A percentile compares a stretch with the other conserved stretches of the same genome.
Evolutionary conservation across 2,888 invertebrate species (phyloP).

Genomic region (Coelopa pilipes): DNA sequence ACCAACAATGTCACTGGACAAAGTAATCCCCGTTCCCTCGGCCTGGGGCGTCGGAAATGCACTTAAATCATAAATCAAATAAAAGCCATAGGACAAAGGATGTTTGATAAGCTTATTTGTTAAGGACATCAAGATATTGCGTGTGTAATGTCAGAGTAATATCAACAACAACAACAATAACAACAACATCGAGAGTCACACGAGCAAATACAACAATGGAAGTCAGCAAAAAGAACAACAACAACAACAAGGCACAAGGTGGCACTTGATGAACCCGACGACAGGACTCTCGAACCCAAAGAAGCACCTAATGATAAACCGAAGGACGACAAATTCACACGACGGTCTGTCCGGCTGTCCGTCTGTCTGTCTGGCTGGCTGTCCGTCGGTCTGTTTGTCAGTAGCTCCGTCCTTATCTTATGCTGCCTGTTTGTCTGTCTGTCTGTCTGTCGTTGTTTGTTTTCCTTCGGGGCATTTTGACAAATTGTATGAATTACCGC

Average conservation of each 20-base stretch:
- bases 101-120: slow-evolving; percentile 26
- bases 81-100: slow-evolving; percentile 26
- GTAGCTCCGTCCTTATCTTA: too few relatives aligned
- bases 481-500: slow-evolving; percentile 62
- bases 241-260: too few relatives aligned
- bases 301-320: slow-evolving; percentile 7
- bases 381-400: background rate
- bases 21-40: too few relatives aligned
- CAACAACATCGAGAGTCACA: too few relatives aligned
- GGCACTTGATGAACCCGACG: too few relatives aligned
- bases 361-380: too few relatives aligned
- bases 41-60: background rate
- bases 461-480: slow-evolving; percentile 58
- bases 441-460: slow-evolving; percentile 12
- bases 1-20: background rate
- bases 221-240: too few relatives aligned
- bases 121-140: too few relatives aligned
- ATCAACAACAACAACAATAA: too few relatives aligned
- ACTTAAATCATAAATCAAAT: slow-evolving; percentile 22
- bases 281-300: background rate
- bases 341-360: background rate
- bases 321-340: slow-evolving; percentile 5
- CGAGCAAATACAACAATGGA: too few relatives aligned
- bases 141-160: too few relatives aligned
- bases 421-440: background rate